These are phyloP conservation scores for Chitala chitala DNA, from an alignment of 2,113 vertebrate species.

Conservation along the genomic window DNA sequence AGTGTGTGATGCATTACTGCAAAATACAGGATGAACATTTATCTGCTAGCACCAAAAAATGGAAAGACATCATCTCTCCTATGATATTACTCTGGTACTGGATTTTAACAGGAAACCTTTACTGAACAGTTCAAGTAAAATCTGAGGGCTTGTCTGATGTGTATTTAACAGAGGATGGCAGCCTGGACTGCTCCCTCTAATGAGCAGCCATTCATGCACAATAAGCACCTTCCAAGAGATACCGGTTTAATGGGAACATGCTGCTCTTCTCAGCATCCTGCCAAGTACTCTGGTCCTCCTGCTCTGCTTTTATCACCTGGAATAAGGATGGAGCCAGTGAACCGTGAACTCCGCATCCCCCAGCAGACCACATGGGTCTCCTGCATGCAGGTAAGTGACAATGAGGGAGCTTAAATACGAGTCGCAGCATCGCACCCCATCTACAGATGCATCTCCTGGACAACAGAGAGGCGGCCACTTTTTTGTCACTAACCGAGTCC, in stretches of 20 bases:
- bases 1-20: too few relatives aligned
- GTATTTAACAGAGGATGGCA: constrained; percentile 27
- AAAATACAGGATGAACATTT: too few relatives aligned
- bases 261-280: constrained; percentile 52
- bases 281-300: constrained; percentile 66
- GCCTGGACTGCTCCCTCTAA: constrained; percentile 26
- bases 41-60: too few relatives aligned
- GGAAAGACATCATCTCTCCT: too few relatives aligned
- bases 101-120: neutral
- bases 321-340: constrained; percentile 51
- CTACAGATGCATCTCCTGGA: neutral
- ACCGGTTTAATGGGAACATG: constrained; percentile 41
- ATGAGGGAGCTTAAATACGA: constrained; percentile 31
- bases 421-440: neutral
- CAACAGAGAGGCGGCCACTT: neutral
- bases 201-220: constrained; percentile 49
- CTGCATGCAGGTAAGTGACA: constrained; percentile 46
- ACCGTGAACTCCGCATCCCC: constrained; percentile 44
- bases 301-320: constrained; percentile 72
- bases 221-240: constrained; percentile 39
- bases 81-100: too few relatives aligned
- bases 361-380: constrained; percentile 48
- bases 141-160: constrained; percentile 44
- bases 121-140: constrained; percentile 29
- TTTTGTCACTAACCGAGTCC: too few relatives aligned